phyloP scores from a whole-genome alignment of 2,113 vertebrate species.

The Anguilla japonica region DNA sequence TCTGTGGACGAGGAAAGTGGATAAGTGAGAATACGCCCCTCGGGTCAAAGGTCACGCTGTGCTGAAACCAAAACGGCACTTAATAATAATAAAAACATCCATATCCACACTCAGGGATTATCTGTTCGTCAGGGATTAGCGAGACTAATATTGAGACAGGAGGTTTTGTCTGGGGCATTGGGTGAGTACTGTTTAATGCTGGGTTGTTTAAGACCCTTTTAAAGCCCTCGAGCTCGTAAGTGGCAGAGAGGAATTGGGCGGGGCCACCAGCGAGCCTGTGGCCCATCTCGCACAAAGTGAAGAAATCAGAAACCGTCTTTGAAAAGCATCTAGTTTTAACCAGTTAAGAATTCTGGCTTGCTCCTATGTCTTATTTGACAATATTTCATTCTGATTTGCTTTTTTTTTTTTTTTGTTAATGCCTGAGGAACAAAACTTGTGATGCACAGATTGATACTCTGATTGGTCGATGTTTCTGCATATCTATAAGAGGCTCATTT shows the following conservation, averaged over 20 bases:
- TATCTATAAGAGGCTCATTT: background rate
- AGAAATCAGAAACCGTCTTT: too few relatives aligned
- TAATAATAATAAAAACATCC: constrained; percentile 54
- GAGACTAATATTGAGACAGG: constrained; percentile 51
- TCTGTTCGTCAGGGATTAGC: constrained; percentile 66
- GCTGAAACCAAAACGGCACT: constrained; percentile 36
- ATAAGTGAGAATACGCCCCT: background rate
- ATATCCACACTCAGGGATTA: constrained; percentile 59
- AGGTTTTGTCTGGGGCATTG: constrained; percentile 40
- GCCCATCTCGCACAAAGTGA: too few relatives aligned
- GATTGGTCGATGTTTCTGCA: too few relatives aligned
- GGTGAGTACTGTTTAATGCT: constrained; percentile 57
- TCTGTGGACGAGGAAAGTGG: background rate
- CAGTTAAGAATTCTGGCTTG: too few relatives aligned
- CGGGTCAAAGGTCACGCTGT: background rate
- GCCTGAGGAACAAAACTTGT: too few relatives aligned
- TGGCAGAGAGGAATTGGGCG: too few relatives aligned
- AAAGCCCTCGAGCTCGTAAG: constrained; percentile 47
- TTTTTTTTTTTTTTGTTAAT: too few relatives aligned
- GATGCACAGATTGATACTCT: too few relatives aligned
- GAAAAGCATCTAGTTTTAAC: too few relatives aligned
- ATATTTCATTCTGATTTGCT: too few relatives aligned
- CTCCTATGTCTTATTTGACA: too few relatives aligned
- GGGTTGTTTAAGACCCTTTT: constrained; percentile 56
- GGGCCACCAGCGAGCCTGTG: too few relatives aligned